phyloP scores from a whole-genome alignment of 2,797 vertebrate species.

The Pempheris klunzingeri region DNA sequence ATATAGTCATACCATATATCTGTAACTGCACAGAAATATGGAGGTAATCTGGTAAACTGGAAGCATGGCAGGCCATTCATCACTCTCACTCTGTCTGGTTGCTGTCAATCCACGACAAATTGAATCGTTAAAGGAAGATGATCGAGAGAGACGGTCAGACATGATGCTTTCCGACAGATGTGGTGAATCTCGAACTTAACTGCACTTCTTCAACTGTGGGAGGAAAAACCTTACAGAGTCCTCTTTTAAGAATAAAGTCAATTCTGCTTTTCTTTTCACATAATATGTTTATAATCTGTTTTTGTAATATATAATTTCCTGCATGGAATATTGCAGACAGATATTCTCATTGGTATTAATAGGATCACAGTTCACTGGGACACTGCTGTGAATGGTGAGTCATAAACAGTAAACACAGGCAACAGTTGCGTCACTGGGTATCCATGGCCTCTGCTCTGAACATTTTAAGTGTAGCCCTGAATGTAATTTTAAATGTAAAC shows the following conservation, averaged over 20 bases:
- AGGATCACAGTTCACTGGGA: neutral
- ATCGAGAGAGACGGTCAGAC: slow-evolving; percentile 44
- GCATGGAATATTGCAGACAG: neutral
- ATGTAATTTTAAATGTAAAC: too few relatives aligned
- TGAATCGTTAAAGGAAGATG: slow-evolving; percentile 47
- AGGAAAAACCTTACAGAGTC: neutral
- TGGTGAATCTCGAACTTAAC: slow-evolving; percentile 27
- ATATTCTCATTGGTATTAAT: neutral
- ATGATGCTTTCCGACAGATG: slow-evolving; percentile 34
- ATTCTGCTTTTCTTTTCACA: neutral
- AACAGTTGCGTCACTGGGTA: neutral
- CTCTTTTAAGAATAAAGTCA: neutral
- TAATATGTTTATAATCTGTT: neutral
- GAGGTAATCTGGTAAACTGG: slow-evolving; percentile 32
- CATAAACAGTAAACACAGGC: neutral
- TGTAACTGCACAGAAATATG: slow-evolving; percentile 20
- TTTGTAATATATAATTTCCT: neutral
- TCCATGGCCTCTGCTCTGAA: too few relatives aligned
- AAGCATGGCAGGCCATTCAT: slow-evolving; percentile 39
- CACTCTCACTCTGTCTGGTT: slow-evolving; percentile 11
- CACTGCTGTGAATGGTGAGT: neutral
- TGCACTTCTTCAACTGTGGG: too few relatives aligned
- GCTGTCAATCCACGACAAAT: slow-evolving; percentile 51
- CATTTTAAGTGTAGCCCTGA: too few relatives aligned
- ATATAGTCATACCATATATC: slow-evolving; percentile 13